Conservation (phyloP, 2,888 invertebrate genomes). For the Prenolepis imparis region DNA sequence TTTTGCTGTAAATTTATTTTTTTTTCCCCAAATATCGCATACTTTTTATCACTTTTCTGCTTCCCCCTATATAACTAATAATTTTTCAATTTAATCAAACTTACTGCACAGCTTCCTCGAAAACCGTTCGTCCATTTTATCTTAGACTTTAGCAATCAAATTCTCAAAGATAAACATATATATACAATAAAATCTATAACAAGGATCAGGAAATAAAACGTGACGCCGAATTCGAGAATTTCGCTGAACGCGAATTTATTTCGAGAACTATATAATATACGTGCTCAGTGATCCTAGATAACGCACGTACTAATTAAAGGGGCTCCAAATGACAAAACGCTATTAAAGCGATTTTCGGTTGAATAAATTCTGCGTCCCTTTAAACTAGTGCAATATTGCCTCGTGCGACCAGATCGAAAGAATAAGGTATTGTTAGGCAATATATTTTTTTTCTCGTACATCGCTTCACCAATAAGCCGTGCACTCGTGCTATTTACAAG, state of each 20-base stretch:
- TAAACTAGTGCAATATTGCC: neutral
- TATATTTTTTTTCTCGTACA: neutral
- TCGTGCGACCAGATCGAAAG: neutral
- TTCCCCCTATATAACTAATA: neutral
- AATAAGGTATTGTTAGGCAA: neutral
- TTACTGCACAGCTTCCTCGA: neutral
- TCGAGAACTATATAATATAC: neutral
- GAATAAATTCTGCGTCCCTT: conserved; percentile 23
- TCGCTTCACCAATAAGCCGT: neutral
- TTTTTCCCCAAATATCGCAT: neutral
- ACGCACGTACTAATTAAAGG: conserved; percentile 41
- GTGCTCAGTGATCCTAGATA: conserved; percentile 1
- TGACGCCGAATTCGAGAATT: conserved; percentile 29
- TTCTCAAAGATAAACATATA: neutral
- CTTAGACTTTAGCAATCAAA: neutral
- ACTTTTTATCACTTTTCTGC: neutral
- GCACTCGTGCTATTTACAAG: conserved; percentile 2
- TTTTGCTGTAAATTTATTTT: neutral
- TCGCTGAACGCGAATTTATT: conserved; percentile 15
- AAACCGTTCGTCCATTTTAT: neutral
- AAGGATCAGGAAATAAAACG: neutral
- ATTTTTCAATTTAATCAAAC: neutral
- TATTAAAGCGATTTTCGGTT: conserved; percentile 6
- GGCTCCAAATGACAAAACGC: conserved; percentile 6
- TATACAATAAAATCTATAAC: neutral